phyloP scores from a whole-genome alignment of 2,888 invertebrate species.

The Mamestra brassicae region DNA sequence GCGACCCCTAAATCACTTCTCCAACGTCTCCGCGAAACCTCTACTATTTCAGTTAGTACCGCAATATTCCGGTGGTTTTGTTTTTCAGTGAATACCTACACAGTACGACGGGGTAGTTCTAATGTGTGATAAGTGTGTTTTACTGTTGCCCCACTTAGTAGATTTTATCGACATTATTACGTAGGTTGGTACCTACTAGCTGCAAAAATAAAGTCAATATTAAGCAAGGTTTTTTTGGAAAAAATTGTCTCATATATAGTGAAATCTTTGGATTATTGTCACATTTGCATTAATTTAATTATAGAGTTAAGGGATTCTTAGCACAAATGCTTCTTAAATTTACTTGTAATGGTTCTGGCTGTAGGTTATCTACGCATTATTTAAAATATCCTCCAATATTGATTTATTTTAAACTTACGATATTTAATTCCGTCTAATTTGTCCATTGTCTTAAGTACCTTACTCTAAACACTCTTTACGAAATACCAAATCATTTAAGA shows the following conservation, averaged over 20 bases:
- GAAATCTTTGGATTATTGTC: background rate
- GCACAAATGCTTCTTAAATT: background rate
- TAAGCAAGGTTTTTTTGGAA: background rate
- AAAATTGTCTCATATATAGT: background rate
- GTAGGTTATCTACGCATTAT: too few relatives aligned
- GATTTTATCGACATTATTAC: conserved; percentile 38
- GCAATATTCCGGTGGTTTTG: conserved; percentile 37
- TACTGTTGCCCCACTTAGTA: conserved; percentile 49
- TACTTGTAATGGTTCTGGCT: background rate
- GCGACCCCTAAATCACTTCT: conserved; percentile 64
- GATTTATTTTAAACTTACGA: background rate
- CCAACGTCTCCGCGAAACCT: conserved; percentile 57
- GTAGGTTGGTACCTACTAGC: background rate
- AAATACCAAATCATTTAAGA: background rate
- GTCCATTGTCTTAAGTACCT: too few relatives aligned
- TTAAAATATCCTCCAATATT: background rate
- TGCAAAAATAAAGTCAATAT: conserved; percentile 11
- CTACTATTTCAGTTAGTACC: conserved; percentile 68
- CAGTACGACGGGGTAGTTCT: conserved; percentile 5
- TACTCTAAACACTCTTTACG: background rate
- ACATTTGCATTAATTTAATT: background rate
- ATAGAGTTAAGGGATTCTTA: background rate
- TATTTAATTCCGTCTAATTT: background rate
- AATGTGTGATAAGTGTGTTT: conserved; percentile 45
- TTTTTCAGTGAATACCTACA: conserved; percentile 17